These are phyloP conservation scores for Odontamblyopus lacepedii DNA, from an alignment of 2,797 vertebrate genomes.

Conservation along the genomic window DNA sequence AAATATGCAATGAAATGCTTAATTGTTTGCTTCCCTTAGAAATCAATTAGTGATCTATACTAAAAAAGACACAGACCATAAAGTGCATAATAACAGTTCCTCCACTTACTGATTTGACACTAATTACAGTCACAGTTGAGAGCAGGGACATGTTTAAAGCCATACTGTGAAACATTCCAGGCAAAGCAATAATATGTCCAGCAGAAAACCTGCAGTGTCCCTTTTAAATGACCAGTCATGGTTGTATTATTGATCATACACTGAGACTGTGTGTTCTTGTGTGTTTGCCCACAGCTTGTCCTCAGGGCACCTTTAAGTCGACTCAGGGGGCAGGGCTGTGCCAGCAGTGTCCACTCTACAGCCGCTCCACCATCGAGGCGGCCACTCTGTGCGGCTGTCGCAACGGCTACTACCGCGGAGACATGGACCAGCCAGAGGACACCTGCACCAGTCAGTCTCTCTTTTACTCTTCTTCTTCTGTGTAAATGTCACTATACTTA, in stretches of 20 bases:
- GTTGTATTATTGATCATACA: neutral
- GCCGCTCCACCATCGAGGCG: slow-evolving; percentile 86
- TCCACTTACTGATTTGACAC: too few relatives aligned
- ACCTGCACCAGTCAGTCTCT: slow-evolving; percentile 90
- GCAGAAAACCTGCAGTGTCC: too few relatives aligned
- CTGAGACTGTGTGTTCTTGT: neutral
- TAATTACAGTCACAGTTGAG: too few relatives aligned
- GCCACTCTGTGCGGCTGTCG: slow-evolving; percentile 87
- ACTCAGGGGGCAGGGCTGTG: slow-evolving; percentile 86
- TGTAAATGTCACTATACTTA: neutral
- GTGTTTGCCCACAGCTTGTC: slow-evolving; percentile 81
- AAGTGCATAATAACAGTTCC: too few relatives aligned
- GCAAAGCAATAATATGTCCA: too few relatives aligned
- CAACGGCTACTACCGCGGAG: slow-evolving; percentile 89
- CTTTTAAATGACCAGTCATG: neutral
- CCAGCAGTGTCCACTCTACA: slow-evolving; percentile 86
- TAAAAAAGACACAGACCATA: too few relatives aligned
- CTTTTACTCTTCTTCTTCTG: slow-evolving; percentile 1
- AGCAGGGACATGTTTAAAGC: too few relatives aligned
- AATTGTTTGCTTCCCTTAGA: too few relatives aligned
- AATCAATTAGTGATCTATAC: too few relatives aligned
- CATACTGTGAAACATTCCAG: too few relatives aligned
- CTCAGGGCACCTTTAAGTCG: slow-evolving; percentile 91
- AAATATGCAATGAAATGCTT: too few relatives aligned
- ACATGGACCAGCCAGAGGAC: slow-evolving; percentile 85